phyloP scores from a whole-genome alignment of 2,113 vertebrate species.

The Dicrurus megarhynchus region DNA sequence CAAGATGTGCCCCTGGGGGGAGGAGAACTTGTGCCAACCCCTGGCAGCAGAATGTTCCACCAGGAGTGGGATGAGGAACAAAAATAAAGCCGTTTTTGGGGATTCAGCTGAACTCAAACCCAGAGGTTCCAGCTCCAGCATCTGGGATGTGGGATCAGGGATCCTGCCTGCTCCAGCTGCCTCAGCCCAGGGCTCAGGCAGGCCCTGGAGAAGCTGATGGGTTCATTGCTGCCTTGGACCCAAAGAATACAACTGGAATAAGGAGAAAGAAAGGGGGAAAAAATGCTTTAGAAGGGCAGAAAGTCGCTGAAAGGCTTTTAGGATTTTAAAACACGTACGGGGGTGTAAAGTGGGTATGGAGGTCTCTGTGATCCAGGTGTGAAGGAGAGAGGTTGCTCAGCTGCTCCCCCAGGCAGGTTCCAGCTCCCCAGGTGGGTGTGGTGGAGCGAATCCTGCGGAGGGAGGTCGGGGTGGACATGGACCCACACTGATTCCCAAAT shows the following conservation, averaged over 20 bases:
- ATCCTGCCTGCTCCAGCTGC: background rate
- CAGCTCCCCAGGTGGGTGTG: background rate
- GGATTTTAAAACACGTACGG: background rate
- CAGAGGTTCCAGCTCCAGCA: fast-evolving
- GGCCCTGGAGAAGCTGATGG: background rate
- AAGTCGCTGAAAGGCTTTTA: background rate
- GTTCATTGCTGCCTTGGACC: background rate
- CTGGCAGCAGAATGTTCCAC: background rate
- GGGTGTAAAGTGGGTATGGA: background rate
- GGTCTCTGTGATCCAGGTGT: background rate
- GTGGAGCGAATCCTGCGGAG: fast-evolving
- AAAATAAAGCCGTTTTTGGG: background rate
- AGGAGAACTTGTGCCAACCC: background rate
- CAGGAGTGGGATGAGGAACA: background rate
- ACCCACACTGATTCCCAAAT: too few relatives aligned
- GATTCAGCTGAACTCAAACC: background rate
- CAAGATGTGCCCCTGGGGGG: too few relatives aligned
- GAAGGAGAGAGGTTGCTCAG: background rate
- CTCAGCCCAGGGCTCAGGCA: background rate
- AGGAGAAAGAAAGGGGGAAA: background rate
- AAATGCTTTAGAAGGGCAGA: too few relatives aligned
- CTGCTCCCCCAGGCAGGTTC: background rate
- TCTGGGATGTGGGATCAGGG: fast-evolving
- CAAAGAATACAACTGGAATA: background rate
- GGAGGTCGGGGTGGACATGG: fast-evolving